These are phyloP conservation scores for Coremacera marginata DNA, from an alignment of 2,888 invertebrate species.

Conservation along the genomic window DNA sequence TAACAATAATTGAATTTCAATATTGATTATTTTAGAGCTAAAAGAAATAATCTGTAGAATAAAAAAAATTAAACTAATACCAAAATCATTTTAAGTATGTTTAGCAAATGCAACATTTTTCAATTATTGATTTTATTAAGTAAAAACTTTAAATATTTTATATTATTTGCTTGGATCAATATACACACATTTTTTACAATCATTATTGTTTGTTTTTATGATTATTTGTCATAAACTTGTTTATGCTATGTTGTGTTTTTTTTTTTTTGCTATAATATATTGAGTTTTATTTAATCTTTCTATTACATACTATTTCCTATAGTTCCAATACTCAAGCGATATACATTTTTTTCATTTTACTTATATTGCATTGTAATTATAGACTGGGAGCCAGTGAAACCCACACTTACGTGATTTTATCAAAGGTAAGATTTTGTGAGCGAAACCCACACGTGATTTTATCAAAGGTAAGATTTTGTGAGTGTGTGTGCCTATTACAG, in stretches of 20 bases:
- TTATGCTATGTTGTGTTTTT: background rate
- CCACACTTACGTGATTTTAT: too few relatives aligned
- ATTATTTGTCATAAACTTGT: constrained; percentile 31
- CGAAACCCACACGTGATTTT: too few relatives aligned
- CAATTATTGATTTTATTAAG: constrained; percentile 35
- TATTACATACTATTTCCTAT: background rate
- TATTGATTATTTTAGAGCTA: constrained; percentile 14
- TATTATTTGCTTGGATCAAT: constrained; percentile 23
- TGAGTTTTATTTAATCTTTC: constrained; percentile 7
- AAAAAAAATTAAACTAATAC: constrained; percentile 29
- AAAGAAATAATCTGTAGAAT: constrained; percentile 10
- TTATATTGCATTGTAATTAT: too few relatives aligned
- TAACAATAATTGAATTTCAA: constrained; percentile 42
- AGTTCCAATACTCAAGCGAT: constrained; percentile 8
- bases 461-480: too few relatives aligned
- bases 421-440: too few relatives aligned
- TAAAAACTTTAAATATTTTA: constrained; percentile 12
- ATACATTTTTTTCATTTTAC: background rate
- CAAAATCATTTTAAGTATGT: constrained; percentile 15
- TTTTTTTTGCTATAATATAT: background rate
- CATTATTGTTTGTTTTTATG: background rate
- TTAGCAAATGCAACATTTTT: constrained; percentile 42
- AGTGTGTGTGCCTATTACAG: too few relatives aligned
- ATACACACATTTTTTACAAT: constrained; percentile 48
- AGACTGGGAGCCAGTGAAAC: too few relatives aligned